Conservation (phyloP, 2,113 vertebrate species). For the Malurus cyaneus region DNA sequence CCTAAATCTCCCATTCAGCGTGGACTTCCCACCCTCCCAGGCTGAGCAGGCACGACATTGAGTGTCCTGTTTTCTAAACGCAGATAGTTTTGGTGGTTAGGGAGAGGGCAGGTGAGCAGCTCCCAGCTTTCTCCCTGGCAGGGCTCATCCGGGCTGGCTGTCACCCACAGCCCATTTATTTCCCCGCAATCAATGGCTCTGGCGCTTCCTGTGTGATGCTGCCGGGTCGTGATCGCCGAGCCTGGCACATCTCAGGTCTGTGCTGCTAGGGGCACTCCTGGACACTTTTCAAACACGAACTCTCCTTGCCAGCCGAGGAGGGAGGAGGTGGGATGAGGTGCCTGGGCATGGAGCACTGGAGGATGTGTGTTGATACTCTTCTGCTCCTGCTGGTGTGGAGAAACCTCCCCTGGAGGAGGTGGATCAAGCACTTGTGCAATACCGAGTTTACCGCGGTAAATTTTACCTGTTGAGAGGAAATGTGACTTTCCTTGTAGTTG, state of each 20-base stretch:
- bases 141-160: not conserved
- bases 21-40: not conserved
- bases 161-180: not conserved
- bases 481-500: not conserved
- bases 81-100: not conserved
- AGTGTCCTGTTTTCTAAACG: not conserved
- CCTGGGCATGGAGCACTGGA: accelerated
- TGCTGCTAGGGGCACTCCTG: not conserved
- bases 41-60: not conserved
- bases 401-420: not conserved
- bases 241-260: not conserved
- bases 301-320: not conserved
- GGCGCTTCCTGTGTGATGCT: not conserved
- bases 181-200: not conserved
- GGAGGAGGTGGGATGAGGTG: not conserved
- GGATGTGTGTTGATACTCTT: accelerated
- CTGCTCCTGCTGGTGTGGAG: not conserved
- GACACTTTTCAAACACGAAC: not conserved
- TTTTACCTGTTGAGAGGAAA: not conserved
- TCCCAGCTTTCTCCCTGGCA: not conserved
- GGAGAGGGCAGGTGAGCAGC: not conserved
- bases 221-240: accelerated
- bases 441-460: not conserved
- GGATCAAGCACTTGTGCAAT: not conserved
- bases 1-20: not conserved